Conservation (phyloP, 2,888 invertebrate genomes). For the Lepidocyrtinus sp. region DNA sequence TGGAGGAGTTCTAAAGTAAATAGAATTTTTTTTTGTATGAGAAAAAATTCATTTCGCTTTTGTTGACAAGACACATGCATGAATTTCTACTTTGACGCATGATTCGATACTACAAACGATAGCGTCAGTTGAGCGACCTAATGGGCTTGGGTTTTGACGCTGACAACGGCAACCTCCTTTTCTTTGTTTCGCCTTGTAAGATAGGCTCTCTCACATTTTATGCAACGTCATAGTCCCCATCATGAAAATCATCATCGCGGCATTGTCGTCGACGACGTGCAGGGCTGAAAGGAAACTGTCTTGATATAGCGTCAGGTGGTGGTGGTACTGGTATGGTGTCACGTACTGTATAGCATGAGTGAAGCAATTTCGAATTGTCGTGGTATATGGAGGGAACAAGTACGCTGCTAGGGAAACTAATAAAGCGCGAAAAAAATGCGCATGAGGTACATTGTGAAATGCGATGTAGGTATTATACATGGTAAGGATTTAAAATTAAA, state of each 20-base stretch:
- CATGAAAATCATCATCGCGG: neutral
- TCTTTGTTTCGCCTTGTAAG: neutral
- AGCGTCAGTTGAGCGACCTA: neutral
- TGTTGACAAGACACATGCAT: neutral
- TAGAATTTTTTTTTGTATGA: neutral
- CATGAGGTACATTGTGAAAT: neutral
- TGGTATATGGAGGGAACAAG: conserved; percentile 1
- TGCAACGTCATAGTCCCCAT: neutral
- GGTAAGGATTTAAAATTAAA: no score
- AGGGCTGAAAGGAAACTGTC: conserved; percentile 6
- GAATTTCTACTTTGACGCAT: neutral
- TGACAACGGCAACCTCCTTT: conserved; percentile 1
- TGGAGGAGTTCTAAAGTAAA: neutral
- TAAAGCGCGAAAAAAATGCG: conserved; percentile 15
- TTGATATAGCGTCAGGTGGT: conserved; percentile 8
- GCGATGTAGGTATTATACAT: neutral
- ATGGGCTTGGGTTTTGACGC: neutral
- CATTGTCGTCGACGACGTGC: no score
- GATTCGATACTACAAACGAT: neutral
- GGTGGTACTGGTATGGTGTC: conserved; percentile 3
- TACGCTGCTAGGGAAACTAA: neutral
- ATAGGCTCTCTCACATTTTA: neutral
- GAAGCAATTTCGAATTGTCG: neutral
- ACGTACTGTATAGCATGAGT: neutral
- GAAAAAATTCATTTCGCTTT: neutral